Evolutionary conservation across 2,888 invertebrate species (phyloP).

Genomic region (Anthophora plumipes): DNA sequence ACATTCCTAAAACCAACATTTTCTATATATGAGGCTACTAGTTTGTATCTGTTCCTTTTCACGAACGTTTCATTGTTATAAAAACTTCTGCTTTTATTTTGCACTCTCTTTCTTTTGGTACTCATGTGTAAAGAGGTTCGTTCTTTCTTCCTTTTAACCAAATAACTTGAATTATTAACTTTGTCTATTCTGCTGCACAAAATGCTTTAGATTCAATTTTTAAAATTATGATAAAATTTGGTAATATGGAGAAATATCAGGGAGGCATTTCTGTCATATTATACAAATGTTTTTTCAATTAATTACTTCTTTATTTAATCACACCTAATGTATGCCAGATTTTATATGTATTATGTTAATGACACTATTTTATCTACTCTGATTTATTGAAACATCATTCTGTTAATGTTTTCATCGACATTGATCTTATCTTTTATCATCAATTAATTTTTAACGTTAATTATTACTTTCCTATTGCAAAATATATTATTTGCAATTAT

Average conservation of each 20-base stretch:
- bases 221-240: background rate
- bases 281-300: background rate
- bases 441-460: too few species aligned
- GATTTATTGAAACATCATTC: too few species aligned
- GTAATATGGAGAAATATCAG: background rate
- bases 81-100: background rate
- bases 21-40: slow-evolving; percentile 14
- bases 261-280: background rate
- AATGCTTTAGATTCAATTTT: background rate
- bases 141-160: background rate
- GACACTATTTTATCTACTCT: too few species aligned
- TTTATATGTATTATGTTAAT: slow-evolving; percentile 11
- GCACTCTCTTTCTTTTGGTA: too few species aligned
- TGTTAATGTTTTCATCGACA: too few species aligned
- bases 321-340: background rate
- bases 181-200: background rate
- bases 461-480: too few species aligned
- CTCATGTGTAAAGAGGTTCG: background rate
- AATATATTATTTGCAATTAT: too few species aligned
- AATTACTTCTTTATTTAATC: background rate
- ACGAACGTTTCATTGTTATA: background rate
- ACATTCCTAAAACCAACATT: background rate
- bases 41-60: background rate
- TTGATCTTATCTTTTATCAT: too few species aligned
- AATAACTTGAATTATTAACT: background rate